Base-by-base conservation (phyloP, 2,797 vertebrate species). In the Clamator glandarius region DNA sequence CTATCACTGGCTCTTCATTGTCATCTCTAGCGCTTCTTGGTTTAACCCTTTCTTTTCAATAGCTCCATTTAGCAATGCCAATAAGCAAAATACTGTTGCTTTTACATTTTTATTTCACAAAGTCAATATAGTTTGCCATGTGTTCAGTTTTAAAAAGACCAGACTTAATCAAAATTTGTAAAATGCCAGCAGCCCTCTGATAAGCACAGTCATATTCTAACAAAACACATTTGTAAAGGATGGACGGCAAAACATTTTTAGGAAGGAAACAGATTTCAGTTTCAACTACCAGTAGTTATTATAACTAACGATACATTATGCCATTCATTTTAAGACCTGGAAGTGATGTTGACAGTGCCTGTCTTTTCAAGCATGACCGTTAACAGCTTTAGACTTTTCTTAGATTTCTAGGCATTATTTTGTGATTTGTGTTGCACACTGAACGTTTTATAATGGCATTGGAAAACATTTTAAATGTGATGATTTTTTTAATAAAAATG, bases 361-460 rank as follows among this genome's bases (percentile, higher is more conserved):
- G 75, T 82, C 88, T 90, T 92, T 91, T 91, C 73, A 66, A 91
- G 76, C 91, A 93, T 92, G 87, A 93, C 72, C 1, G 6, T 93
- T 91, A 92, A 44, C 52, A 87, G 59, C 81, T 77, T 95, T 91
- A 92, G 50, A 81, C 51, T 88, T 96, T 67, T 74, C 68, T 90
- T 74, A 83, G 79, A 93, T 91, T 95, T 96, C 80, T 88, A 94
- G 85, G 29, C 76, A n/a, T 95, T 94, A 70, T 85, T 96, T 73
- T 88, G 96, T 84, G 79, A 77, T 97, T 94, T 95, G 50, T 97
- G 84, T 94, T 92, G 90, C 94, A 94, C 66, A 4, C 93, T 96
- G 88, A 92, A 96, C 79, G 21, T 93, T 92, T 88, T 88, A 95
- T 76, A 91, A 84, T 84, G 92, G 80, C 91, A 77, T 93, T 96